A percentile compares a stretch with the other conserved stretches of the same genome.
phyloP scores from a whole-genome alignment of 2,113 vertebrate genomes.

The Lathamus discolor region DNA sequence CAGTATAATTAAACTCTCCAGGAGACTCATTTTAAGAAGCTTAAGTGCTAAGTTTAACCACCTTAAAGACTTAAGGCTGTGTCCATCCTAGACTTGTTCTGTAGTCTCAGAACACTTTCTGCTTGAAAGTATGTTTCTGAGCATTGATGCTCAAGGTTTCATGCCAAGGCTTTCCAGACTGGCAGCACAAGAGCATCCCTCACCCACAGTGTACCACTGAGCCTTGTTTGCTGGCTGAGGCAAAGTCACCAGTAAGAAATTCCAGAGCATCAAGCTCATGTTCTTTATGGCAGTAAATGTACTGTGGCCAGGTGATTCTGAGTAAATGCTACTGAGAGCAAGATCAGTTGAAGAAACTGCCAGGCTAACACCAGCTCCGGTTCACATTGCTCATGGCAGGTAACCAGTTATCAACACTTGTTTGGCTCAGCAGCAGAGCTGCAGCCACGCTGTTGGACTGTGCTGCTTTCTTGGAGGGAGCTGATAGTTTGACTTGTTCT shows the following conservation, averaged over 20 bases:
- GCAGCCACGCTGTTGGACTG: not conserved
- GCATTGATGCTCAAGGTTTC: not conserved
- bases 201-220: not conserved
- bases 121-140: not conserved
- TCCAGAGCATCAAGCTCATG: not conserved
- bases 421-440: not conserved
- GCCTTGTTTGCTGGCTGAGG: not conserved
- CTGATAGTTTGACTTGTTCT: slow-evolving; percentile 2
- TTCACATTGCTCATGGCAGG: fast-evolving
- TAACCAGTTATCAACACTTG: fast-evolving
- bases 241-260: not conserved
- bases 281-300: not conserved
- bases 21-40: not conserved
- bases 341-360: not conserved
- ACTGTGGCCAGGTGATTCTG: not conserved
- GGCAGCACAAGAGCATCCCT: not conserved
- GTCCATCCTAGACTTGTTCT: not conserved
- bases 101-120: not conserved
- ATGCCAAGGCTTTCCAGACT: not conserved
- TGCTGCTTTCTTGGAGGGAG: fast-evolving
- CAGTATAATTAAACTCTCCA: not conserved
- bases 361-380: not conserved
- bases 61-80: not conserved
- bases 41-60: not conserved
- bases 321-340: not conserved